A percentile compares a stretch with the other conserved stretches of the same genome.
Evolutionary conservation across 2,888 invertebrate genomes (phyloP).

Genomic region (Apamea monoglypha): DNA sequence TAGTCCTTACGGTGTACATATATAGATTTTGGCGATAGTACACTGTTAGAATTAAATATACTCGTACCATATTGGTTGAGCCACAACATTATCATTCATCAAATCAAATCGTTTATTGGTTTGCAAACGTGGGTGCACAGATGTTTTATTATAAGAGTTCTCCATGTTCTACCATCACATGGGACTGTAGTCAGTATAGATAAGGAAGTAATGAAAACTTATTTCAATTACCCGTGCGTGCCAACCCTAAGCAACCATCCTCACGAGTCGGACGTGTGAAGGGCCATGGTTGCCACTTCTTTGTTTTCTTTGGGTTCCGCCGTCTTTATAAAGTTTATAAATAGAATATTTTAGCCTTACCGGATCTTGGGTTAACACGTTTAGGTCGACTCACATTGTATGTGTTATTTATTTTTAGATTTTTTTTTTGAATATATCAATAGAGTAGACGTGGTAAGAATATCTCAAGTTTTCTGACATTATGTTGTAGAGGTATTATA

Average conservation of each 20-base stretch:
- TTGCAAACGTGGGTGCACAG: too few species aligned
- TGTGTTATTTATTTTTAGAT: slow-evolving; percentile 15
- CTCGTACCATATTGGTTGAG: too few species aligned
- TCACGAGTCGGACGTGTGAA: slow-evolving; percentile 71
- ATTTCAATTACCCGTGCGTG: slow-evolving; percentile 6
- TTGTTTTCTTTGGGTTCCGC: slow-evolving; percentile 71
- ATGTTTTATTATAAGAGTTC: too few species aligned
- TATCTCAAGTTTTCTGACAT: not conserved
- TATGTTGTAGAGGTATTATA: too few species aligned
- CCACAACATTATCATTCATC: too few species aligned
- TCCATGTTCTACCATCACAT: too few species aligned
- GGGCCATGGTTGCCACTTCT: slow-evolving; percentile 72
- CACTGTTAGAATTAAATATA: too few species aligned
- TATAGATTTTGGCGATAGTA: too few species aligned
- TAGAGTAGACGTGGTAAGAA: not conserved
- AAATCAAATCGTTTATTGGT: too few species aligned
- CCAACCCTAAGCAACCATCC: slow-evolving; percentile 64
- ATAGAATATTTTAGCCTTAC: slow-evolving; percentile 61
- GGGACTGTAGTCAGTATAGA: too few species aligned
- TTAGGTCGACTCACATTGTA: slow-evolving; percentile 5
- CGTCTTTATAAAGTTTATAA: slow-evolving; percentile 70
- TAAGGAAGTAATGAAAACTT: too few species aligned
- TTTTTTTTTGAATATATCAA: not conserved
- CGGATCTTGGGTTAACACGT: slow-evolving; percentile 40
- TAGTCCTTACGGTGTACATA: too few species aligned